A percentile compares a stretch with the other conserved stretches of the same genome.
Conservation (phyloP, 1,140 invertebrate species). For the Homarus americanus region DNA sequence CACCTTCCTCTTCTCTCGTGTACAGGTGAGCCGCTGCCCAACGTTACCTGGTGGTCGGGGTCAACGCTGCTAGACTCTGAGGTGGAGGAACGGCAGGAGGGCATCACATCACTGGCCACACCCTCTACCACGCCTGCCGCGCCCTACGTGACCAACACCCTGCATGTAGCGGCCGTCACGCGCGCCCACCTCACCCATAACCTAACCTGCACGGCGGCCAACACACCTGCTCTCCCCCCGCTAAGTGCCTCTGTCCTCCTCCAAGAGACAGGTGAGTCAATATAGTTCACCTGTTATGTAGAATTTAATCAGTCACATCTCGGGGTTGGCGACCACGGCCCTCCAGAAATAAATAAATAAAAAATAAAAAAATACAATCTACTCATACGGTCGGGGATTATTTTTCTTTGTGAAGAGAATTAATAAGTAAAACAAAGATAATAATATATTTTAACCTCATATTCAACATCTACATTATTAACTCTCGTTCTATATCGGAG, state of each 20-base stretch:
- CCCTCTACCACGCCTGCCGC: neutral
- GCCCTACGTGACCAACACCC: constrained; percentile 57
- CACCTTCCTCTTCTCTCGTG: neutral
- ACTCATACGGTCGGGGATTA: too few species aligned
- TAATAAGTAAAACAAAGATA: too few species aligned
- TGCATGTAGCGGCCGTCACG: constrained; percentile 42
- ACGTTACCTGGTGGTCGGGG: constrained; percentile 33
- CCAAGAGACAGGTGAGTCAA: constrained; percentile 26
- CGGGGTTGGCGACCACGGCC: too few species aligned
- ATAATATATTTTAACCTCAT: too few species aligned
- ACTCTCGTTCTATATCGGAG: too few species aligned
- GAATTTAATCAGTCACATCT: too few species aligned
- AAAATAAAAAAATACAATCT: too few species aligned
- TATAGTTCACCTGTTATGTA: too few species aligned
- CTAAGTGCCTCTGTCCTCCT: constrained; percentile 27
- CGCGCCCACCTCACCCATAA: constrained; percentile 50
- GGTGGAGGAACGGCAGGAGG: neutral
- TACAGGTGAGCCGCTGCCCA: constrained; percentile 5
- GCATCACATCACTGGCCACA: neutral
- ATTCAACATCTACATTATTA: too few species aligned
- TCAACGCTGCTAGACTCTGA: constrained; percentile 1
- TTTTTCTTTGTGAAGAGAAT: too few species aligned
- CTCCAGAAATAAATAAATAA: too few species aligned
- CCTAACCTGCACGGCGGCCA: constrained; percentile 58
- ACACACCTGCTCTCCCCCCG: constrained; percentile 52